Base-by-base conservation (phyloP, 2,797 vertebrate genomes). In the Capromys pilorides region DNA sequence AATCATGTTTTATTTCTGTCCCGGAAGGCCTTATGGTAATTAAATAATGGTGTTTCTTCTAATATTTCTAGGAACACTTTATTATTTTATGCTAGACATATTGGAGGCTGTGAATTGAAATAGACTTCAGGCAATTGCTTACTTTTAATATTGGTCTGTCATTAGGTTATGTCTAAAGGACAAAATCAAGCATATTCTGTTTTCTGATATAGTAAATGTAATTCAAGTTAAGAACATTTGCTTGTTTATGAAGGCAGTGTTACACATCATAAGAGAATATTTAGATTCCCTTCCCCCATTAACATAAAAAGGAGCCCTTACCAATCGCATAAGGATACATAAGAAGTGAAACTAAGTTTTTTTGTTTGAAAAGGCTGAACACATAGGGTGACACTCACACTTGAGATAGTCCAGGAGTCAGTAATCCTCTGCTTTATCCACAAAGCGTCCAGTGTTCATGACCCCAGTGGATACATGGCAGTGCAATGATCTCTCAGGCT, bases 61-160 rank as follows among this genome's bases (percentile, higher is more conserved):
- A 95, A 97, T 97, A 95, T 96, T 96, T 97, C 96, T 96, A 96
- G 97, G 96, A 96, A 95, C 95, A 96, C 95, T 96, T 96, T 96
- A 95, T 97, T 96, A 96, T 96, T 97, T 96, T 96, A 95, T 90
- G 81, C 71, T 59, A 73, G 96, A 77, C 67, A 33, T 87, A 91
- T 69, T 80, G 87, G 97, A 94, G 75, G 89, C 94, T 90, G 84
- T 86, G 94, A 94, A 94, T 93, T 83, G 96, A 83, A 96, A 96
- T 78, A 91, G 91, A 96, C 96, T 96, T 81, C 22, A 39, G 94
- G 91, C 94, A 84, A 90, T 36, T 66, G 66, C 92, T 95, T 87
- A 92, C 86, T 94, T 94, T 87, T 86, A 86, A 71, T 93, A 86
- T 94, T 83, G 95, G 77, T 82, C 94, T 94, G 93, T 94, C 95